Evolutionary conservation across 2,888 invertebrate genomes (phyloP).

Genomic region (Cancer borealis): DNA sequence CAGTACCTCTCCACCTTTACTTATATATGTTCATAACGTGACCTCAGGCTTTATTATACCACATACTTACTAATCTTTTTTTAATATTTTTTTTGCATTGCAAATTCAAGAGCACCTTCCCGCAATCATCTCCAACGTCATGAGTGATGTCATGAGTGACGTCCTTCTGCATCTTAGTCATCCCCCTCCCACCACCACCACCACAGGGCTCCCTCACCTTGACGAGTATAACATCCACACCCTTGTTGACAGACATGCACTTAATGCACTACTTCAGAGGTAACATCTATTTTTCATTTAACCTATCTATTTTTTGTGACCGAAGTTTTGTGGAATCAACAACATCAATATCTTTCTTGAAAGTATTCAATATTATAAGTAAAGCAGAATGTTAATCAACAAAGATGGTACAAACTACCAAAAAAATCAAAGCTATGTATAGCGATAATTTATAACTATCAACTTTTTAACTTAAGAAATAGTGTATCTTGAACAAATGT

Average conservation of each 20-base stretch:
- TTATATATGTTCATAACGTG: neutral
- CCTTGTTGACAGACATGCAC: neutral
- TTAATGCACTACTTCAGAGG: no score
- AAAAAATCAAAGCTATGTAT: no score
- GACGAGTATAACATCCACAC: neutral
- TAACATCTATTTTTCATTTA: no score
- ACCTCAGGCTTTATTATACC: neutral
- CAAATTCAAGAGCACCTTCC: neutral
- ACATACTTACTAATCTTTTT: neutral
- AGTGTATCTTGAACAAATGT: no score
- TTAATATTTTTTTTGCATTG: neutral
- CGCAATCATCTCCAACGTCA: neutral
- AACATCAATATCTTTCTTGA: no score
- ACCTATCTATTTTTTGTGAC: no score
- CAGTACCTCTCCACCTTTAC: neutral
- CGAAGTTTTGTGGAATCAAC: no score
- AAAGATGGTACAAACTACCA: no score
- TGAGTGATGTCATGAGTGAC: neutral
- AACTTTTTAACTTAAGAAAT: no score
- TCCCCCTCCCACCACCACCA: neutral
- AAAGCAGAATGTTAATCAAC: no score
- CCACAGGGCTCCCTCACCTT: neutral
- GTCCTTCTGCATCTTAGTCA: neutral
- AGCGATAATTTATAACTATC: no score
- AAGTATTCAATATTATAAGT: no score